Evolutionary conservation across 2,888 invertebrate genomes (phyloP).

Genomic region (Acleris literana): DNA sequence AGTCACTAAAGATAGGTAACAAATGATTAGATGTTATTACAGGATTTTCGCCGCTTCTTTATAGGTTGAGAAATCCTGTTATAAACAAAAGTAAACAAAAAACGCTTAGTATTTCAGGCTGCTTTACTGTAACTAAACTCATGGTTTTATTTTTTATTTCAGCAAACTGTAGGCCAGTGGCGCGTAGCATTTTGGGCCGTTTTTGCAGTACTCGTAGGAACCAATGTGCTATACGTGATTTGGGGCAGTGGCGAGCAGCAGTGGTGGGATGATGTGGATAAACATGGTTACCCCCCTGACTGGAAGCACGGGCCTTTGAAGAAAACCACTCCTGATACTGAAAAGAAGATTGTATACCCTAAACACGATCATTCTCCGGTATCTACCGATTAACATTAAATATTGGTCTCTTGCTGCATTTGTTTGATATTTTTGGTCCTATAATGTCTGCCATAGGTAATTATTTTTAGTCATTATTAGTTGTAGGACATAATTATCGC

Average conservation of each 20-base stretch:
- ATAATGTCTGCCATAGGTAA: no score
- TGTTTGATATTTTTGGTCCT: no score
- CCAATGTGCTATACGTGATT: conserved; percentile 87
- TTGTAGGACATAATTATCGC: no score
- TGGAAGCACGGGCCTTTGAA: conserved; percentile 72
- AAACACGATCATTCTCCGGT: conserved; percentile 73
- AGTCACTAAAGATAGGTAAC: no score
- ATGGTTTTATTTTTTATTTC: conserved; percentile 47
- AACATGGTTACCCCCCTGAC: conserved; percentile 66
- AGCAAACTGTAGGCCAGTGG: conserved; percentile 88
- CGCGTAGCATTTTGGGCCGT: conserved; percentile 91
- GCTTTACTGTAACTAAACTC: no score
- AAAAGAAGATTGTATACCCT: conserved; percentile 68
- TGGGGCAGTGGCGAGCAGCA: conserved; percentile 91
- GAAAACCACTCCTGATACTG: conserved; percentile 50
- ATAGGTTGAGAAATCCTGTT: no score
- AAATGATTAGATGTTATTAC: no score
- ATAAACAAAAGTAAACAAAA: no score
- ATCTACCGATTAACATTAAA: conserved; percentile 48
- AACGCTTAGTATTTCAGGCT: no score
- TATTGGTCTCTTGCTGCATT: background rate
- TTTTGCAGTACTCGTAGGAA: conserved; percentile 85
- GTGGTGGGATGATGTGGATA: conserved; percentile 88
- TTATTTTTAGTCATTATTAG: no score
- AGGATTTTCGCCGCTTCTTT: no score